phyloP scores from a whole-genome alignment of 2,113 vertebrate genomes.

The Alligator mississippiensis region DNA sequence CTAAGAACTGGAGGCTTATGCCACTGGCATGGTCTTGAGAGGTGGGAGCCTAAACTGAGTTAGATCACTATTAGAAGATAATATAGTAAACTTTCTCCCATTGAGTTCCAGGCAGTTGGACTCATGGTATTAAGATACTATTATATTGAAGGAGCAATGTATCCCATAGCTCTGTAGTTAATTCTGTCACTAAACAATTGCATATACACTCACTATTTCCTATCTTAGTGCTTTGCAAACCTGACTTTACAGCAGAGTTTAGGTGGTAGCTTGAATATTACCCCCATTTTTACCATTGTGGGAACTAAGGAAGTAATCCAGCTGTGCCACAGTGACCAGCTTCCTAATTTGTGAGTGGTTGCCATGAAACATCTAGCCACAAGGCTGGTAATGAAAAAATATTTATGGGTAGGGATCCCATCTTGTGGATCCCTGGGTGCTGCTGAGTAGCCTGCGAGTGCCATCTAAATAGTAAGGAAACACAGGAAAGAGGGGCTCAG shows the following conservation, averaged over 20 bases:
- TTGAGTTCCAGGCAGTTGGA: conserved; percentile 4
- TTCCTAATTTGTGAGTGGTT: not conserved
- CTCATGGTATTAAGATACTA: not conserved
- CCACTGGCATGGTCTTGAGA: not conserved
- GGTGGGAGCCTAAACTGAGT: not conserved
- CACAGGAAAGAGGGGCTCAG: not conserved
- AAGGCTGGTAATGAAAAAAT: not conserved
- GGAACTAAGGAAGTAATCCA: not conserved
- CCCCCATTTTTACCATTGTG: not conserved
- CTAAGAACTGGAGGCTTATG: not conserved
- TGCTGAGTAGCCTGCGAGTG: not conserved
- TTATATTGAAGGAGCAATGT: not conserved
- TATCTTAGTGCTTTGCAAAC: not conserved
- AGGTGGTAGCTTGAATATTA: not conserved
- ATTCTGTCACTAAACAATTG: not conserved
- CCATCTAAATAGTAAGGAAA: not conserved
- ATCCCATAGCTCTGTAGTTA: not conserved
- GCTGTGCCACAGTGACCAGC: not conserved
- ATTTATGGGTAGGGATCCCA: not conserved
- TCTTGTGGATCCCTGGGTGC: not conserved
- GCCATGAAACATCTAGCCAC: not conserved
- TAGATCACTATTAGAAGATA: not conserved
- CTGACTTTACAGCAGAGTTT: not conserved
- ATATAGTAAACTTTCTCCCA: not conserved
- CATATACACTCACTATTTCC: not conserved